These are phyloP conservation scores for Spisula subtruncata DNA, from an alignment of 2,888 invertebrate genomes.

Conservation along the genomic window DNA sequence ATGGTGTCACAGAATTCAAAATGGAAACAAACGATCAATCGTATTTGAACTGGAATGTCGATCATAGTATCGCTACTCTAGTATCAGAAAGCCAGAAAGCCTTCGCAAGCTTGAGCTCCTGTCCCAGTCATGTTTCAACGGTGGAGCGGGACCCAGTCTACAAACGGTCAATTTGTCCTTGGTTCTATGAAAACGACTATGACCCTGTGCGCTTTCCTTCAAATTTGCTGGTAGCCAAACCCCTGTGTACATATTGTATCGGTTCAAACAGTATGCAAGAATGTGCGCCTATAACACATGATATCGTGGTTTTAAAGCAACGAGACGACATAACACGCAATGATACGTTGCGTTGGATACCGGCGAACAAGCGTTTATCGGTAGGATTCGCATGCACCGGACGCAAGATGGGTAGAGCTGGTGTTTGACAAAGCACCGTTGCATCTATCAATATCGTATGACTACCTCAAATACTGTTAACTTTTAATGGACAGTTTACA, in stretches of 20 bases:
- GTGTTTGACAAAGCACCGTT: no score
- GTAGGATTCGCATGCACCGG: slow-evolving; percentile 60
- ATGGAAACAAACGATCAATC: slow-evolving; percentile 4
- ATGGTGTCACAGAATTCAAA: slow-evolving; percentile 23
- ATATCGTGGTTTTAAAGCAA: slow-evolving; percentile 18
- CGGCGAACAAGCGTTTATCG: not conserved
- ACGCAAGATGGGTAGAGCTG: slow-evolving; percentile 7
- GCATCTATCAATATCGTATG: no score
- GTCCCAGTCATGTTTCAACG: slow-evolving; percentile 34
- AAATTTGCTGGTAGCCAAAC: slow-evolving; percentile 49
- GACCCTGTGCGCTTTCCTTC: slow-evolving; percentile 49
- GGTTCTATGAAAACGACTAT: slow-evolving; percentile 59
- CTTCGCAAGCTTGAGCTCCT: not conserved
- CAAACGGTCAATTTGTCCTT: slow-evolving; percentile 65
- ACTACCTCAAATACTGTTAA: no score
- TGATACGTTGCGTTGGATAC: slow-evolving; percentile 32
- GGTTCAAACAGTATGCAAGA: not conserved
- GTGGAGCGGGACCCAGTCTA: slow-evolving; percentile 40
- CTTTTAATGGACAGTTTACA: no score
- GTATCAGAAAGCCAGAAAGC: not conserved
- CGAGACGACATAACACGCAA: no score
- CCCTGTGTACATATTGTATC: slow-evolving; percentile 40
- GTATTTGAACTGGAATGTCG: not conserved
- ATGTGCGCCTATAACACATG: slow-evolving; percentile 34
- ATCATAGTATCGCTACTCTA: not conserved